Percentiles rank a stretch among this genome's conserved stretches.
phyloP scores from a whole-genome alignment of 1,140 invertebrate genomes.

The Brachystomella parvula region DNA sequence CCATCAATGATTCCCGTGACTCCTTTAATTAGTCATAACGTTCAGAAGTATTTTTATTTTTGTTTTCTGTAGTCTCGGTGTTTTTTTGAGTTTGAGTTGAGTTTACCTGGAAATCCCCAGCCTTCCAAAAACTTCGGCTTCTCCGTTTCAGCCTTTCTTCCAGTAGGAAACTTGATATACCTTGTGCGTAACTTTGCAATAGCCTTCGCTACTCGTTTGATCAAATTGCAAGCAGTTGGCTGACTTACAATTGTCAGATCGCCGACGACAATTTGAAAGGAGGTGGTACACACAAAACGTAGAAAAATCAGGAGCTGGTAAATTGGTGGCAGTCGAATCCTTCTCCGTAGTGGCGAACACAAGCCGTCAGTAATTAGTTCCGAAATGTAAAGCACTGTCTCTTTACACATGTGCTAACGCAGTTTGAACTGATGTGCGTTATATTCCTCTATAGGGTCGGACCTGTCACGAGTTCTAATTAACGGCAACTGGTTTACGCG shows the following conservation, averaged over 20 bases:
- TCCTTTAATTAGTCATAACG: slow-evolving; percentile 1
- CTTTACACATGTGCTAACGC: slow-evolving; percentile 23
- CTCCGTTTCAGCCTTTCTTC: neutral
- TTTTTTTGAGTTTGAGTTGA: neutral
- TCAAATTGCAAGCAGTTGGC: neutral
- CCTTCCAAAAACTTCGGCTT: slow-evolving; percentile 2
- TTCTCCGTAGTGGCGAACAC: neutral
- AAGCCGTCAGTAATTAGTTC: slow-evolving; percentile 12
- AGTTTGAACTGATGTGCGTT: slow-evolving; percentile 13
- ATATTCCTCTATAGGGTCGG: slow-evolving; percentile 10
- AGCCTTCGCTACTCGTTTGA: slow-evolving; percentile 12
- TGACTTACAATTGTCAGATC: neutral
- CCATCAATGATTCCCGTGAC: slow-evolving; percentile 37
- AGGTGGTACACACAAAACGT: neutral
- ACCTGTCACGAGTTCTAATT: neutral
- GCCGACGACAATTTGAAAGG: neutral
- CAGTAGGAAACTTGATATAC: slow-evolving; percentile 10
- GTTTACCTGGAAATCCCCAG: slow-evolving; percentile 21
- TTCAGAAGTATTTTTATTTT: neutral
- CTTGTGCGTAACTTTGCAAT: slow-evolving; percentile 10
- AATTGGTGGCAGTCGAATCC: slow-evolving; percentile 6
- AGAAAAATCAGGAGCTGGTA: slow-evolving; percentile 7
- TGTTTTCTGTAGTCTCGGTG: neutral
- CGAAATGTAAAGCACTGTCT: slow-evolving; percentile 14
- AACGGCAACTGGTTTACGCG: neutral